Base-by-base conservation (phyloP, 1,140 invertebrate genomes). In the Drosophila punjabiensis region DNA sequence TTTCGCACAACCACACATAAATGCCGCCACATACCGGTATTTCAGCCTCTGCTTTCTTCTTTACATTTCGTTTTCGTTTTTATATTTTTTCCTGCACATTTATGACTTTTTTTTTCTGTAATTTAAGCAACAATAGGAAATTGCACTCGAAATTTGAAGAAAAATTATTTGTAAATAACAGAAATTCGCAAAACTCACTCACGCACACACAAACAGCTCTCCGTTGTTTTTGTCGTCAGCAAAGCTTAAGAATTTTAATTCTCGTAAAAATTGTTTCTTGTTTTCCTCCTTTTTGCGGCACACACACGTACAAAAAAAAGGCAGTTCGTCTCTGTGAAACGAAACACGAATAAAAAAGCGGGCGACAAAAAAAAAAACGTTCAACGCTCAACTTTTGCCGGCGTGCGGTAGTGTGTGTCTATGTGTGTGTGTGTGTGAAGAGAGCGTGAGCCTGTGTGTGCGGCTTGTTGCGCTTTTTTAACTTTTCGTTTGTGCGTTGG, bases 21-120 rank as follows among this genome's bases (percentile, higher is more conserved):
- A 74, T 43, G 43, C 47, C 60, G 80, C 61, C 74, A 62, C 64
- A 81, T 80, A 85, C 82, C 79, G 82, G 82, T 86, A 86, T 86
- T 86, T 76, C 82, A 67, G 73, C 75, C 74, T 71, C 45, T 55
- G 68, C 82, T 75, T 84, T 84, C 71, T 67, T 53, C 41, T 20
- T 45, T 66, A n/a, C 35, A 35, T 61, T 52, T 62, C 24, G 30
- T 52, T 50, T 50, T 62, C 11, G 33, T 14, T 66, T 78, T 61
- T 7, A 53, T 63, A 35, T 63, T 63, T 13, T 41, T 62, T 48
- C 37, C 24, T 45, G 35, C 20, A 56, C 14, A 56, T 11, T 58
- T 58, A 13, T 33, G n/a, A 32, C 9, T 4, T 20, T 39, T 24
- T n/a, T 10, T 20, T 39, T 9, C 11, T 28, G 20, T 13, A 11